Evolutionary conservation across 1,140 invertebrate species (phyloP), one percentile per base, ranked within the genome.

Genomic region (Caenorhabditis briggsae): DNA sequence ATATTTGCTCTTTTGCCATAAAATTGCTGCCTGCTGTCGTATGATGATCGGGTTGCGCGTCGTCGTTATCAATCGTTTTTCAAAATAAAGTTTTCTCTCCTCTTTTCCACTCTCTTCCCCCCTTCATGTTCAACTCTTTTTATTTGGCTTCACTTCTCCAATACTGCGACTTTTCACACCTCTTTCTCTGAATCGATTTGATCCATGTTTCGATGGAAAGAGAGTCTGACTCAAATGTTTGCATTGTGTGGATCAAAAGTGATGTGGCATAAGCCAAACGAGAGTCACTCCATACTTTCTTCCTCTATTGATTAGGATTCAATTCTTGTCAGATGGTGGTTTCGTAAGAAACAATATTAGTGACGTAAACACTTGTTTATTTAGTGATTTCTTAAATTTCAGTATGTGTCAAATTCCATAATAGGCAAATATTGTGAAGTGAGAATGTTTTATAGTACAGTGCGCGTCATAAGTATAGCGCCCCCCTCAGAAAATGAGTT

Each of bases 151-250:
- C 64, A 70, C 41, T 70, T 43, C 43, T 70, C 64, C 33, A 41
- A 12, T 70, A 20, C 59, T 61, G 59, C 59, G 33, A 70, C 64
- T 70, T 70, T 70, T 70, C 64, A 70, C 64, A 70, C 64, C 18
- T 70, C 16, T 53, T 70, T 70, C 64, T 20, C 16, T 33, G 64
- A 70, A 70, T 70, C 64, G 64, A 70, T 70, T 46, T 58, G 70
- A 78, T 78, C 70, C 70, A 78, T 78, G 70, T 78, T 78, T 78
- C 25, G 33, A 50, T 78, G 43, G n/a, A 78, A 78, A 50, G 16
- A 33, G 33, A 33, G 33, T 33, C 33, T 78, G 70, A 78, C 33
- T 78, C 70, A 78, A 50, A 2, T 78, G 46, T 78, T 78, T 78
- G 70, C 46, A 78, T 50, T 50, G 70, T 78, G 70, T 50, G 46